Conservation (phyloP, 2,797 vertebrate species). For the Coregonus suidteri region DNA sequence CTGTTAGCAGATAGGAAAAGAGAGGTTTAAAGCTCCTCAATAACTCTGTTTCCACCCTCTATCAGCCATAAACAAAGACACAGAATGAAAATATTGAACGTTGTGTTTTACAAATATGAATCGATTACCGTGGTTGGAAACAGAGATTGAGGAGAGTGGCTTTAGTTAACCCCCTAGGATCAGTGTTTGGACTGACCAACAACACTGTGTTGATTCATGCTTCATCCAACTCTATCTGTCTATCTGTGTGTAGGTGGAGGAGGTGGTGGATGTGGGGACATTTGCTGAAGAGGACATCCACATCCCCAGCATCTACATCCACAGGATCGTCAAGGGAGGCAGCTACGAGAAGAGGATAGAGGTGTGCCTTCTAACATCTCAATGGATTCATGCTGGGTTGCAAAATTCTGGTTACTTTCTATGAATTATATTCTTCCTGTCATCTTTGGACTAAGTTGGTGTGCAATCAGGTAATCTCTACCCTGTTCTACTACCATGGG, state of each 20-base stretch:
- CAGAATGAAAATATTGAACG: neutral
- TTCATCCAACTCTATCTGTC: neutral
- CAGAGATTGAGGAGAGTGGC: neutral
- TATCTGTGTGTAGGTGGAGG: conserved; percentile 85
- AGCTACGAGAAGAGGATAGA: conserved; percentile 96
- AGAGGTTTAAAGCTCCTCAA: no score
- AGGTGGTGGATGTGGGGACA: conserved; percentile 91
- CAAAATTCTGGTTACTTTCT: no score
- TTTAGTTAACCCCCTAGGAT: neutral
- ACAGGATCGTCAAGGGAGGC: conserved; percentile 87
- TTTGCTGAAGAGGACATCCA: conserved; percentile 95
- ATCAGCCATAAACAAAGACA: neutral
- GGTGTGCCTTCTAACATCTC: conserved; percentile 69
- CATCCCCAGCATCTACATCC: conserved; percentile 93
- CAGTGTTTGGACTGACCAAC: neutral
- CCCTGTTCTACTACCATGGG: no score
- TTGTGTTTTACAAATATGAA: neutral
- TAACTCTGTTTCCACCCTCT: no score
- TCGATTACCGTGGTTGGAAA: no score
- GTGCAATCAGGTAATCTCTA: no score
- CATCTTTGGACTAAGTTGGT: no score
- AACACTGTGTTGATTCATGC: neutral
- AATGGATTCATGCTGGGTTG: neutral
- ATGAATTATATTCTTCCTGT: no score
- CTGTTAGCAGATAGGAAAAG: neutral